Base-by-base conservation (phyloP, 2,888 invertebrate genomes). In the Phasia obesa region DNA sequence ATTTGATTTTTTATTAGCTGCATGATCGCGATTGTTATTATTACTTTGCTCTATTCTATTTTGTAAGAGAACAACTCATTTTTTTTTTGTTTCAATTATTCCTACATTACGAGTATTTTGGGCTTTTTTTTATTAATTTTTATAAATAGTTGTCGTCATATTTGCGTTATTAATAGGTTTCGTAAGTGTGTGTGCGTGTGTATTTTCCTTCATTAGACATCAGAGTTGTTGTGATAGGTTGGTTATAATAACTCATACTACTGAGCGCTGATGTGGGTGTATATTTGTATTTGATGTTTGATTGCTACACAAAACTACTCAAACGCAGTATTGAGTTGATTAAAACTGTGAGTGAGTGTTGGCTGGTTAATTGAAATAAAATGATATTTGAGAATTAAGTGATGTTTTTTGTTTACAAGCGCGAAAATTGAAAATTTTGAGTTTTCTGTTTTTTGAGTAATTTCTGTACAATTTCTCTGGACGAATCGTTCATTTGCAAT, bases 161-260 rank as follows among this genome's bases (percentile, higher is more conserved):
- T 64, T 59, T 73, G 35, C 6, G 49, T 42, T 4, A n/a, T 44
- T 69, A 7, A 1, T n/a, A 42, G 42, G 2, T 19, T 47, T 47
- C 9, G 13, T 19, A 3, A 31, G 13, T 53, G 42, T 0, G 2
- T 31, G 67, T 27, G 13, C 11, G 13, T 31, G n/a, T 35, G 15
- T 35, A n/a, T 62, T 47, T 55, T 44, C 4, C 35, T 60, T 51
- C n/a, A 60, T 59, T 65, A 70, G 23, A 35, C n/a, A 38, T 64
- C 47, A 38, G 67, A 79, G 73, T 73, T 69, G 73, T 74, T 74
- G 73, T 67, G 73, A 67, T 74, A 67, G 73, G 73, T 69, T 79
- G 77, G n/a, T 23, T 67, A 35, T 25, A 53, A 35, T 57, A 25
- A n/a, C 47, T 59, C 35, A 25, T 23, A 55, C 53, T 38, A 19